These are phyloP conservation scores for Percopsis transmontana DNA, from an alignment of 2,113 vertebrate genomes.

Conservation along the genomic window DNA sequence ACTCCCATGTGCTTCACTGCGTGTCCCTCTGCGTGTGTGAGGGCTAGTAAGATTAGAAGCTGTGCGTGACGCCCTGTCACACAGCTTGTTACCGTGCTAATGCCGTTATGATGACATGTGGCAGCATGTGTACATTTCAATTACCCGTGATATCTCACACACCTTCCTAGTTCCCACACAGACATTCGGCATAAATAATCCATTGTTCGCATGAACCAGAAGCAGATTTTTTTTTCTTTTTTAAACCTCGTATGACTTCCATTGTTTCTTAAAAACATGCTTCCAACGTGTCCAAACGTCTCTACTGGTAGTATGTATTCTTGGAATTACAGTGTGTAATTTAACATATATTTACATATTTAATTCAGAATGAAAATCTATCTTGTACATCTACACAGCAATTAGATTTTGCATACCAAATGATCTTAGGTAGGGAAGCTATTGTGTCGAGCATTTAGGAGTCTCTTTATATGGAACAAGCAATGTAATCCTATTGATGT, in stretches of 20 bases:
- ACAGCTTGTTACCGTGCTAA: constrained; percentile 25
- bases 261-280: too few relatives aligned
- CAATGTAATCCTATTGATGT: background rate
- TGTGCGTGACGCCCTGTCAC: constrained; percentile 41
- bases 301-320: too few relatives aligned
- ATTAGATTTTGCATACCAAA: too few relatives aligned
- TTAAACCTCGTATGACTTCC: too few relatives aligned
- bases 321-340: too few relatives aligned
- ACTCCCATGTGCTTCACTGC: background rate
- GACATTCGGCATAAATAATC: background rate
- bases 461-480: background rate
- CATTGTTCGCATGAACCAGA: too few relatives aligned
- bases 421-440: background rate
- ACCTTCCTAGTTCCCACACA: background rate
- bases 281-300: too few relatives aligned
- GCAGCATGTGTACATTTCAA: constrained; percentile 18
- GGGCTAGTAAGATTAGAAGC: constrained; percentile 36
- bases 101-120: constrained; percentile 40
- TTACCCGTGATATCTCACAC: constrained; percentile 19
- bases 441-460: too few relatives aligned
- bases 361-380: too few relatives aligned
- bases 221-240: too few relatives aligned
- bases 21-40: background rate
- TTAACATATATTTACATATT: too few relatives aligned
- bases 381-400: too few relatives aligned